A percentile compares a stretch with the other conserved stretches of the same genome.
These are phyloP conservation scores for Cryptocheilus praepositus DNA, from an alignment of 2,888 invertebrate genomes.

Conservation along the genomic window DNA sequence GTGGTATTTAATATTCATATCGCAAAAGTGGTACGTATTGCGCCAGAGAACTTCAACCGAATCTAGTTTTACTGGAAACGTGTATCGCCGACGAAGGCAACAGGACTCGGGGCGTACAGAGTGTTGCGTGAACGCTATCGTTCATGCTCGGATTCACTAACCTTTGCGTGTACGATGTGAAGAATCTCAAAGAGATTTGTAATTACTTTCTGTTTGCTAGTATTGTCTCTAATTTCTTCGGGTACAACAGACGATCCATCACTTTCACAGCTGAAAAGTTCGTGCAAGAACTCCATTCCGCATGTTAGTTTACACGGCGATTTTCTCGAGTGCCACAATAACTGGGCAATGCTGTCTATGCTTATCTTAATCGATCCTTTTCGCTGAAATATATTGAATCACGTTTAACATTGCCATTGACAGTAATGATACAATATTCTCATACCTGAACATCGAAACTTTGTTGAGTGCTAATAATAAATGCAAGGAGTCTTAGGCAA, in stretches of 20 bases:
- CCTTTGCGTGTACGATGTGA: conserved; percentile 33
- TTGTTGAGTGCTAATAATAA: conserved; percentile 41
- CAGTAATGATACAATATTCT: not conserved
- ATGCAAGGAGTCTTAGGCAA: conserved; percentile 43
- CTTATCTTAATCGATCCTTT: conserved; percentile 33
- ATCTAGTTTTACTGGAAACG: not conserved
- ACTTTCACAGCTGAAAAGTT: conserved; percentile 41
- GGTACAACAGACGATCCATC: conserved; percentile 32
- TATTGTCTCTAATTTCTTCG: not conserved
- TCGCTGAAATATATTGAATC: conserved; percentile 35
- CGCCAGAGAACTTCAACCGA: not conserved
- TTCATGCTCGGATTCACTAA: conserved; percentile 22
- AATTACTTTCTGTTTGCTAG: conserved; percentile 5
- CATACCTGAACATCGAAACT: conserved; percentile 28
- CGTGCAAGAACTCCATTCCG: conserved; percentile 40
- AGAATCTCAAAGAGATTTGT: conserved; percentile 42
- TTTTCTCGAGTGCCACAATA: conserved; percentile 30
- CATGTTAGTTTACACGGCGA: conserved; percentile 22
- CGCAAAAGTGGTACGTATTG: not conserved
- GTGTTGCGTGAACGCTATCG: no score
- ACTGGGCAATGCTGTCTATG: conserved; percentile 32
- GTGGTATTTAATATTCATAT: not conserved
- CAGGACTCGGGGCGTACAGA: no score
- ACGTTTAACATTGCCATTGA: not conserved
- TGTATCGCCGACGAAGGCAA: not conserved